Percentiles rank a stretch among this genome's conserved stretches.
Conservation (phyloP, 2,797 vertebrate species). For the Borostomias antarcticus region DNA sequence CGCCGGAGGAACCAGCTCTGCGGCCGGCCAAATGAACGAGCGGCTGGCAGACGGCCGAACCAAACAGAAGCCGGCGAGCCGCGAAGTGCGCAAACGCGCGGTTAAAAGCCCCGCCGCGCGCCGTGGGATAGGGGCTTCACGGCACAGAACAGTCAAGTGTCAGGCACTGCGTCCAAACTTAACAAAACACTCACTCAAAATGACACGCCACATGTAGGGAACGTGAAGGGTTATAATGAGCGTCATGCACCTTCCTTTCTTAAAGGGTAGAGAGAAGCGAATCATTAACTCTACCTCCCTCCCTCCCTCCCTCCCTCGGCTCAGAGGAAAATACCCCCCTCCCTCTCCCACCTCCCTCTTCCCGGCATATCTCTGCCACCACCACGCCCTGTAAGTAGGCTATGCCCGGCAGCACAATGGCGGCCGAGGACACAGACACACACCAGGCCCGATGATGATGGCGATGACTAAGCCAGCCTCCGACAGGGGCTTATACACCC, state of each 20-base stretch:
- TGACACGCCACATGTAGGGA: neutral
- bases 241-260: neutral
- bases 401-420: constrained; percentile 25
- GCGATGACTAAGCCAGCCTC: neutral
- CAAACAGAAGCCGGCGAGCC: too few relatives aligned
- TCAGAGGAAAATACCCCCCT: constrained; percentile 20
- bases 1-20: too few relatives aligned
- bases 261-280: constrained; percentile 12
- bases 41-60: too few relatives aligned
- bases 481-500: neutral
- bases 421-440: neutral
- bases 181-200: neutral
- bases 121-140: too few relatives aligned
- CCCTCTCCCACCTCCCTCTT: neutral
- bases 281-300: constrained; percentile 42
- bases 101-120: too few relatives aligned
- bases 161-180: too few relatives aligned
- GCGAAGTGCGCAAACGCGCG: too few relatives aligned
- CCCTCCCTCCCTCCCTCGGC: neutral
- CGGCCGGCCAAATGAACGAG: too few relatives aligned
- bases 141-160: too few relatives aligned
- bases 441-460: neutral
- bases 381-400: constrained; percentile 55
- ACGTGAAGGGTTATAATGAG: constrained; percentile 10
- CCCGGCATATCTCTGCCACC: constrained; percentile 6